Evolutionary conservation across 37 sponge, comb jelly and placozoan species (phyloP), one percentile per base, ranked within the genome.

Genomic region (Cladorhizidae sp.): DNA sequence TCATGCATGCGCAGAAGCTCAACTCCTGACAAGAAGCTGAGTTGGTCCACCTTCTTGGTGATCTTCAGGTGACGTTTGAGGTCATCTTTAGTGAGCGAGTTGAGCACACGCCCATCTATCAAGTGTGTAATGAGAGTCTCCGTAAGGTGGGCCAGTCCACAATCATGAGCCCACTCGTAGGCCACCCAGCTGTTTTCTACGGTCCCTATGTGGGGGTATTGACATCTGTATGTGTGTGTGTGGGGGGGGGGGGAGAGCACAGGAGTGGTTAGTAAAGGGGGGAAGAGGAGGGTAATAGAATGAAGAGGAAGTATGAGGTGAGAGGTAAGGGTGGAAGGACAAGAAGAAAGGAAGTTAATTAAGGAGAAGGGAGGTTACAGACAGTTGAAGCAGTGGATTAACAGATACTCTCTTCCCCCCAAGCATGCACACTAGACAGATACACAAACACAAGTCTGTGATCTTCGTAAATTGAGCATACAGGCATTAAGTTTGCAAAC

Each of bases 101-200:
- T 79, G 39, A 97, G 88, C 28, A 97, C 88, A 28, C 90, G 78
- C 31, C 94, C 97, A 65, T 97, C 94, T 72, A 94, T 90, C 59
- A 97, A 81, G 75, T 94, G 79, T 18, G 62, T 45, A 12, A 70
- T 50, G 37, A 95, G 70, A 35, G 65, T 59, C 36, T 91, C 83
- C 5, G 87, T 67, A 67, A 83, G 75, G 68, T 81, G 84, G 32
- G 86, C 65, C 21, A 96, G 92, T 28, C 97, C 97, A 36, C 91
- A 75, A 37, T 91, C 83, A 0, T 41, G 55, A 11, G 84, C 80
- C 97, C 93, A 93, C 54, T 72, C 83, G 22, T 76, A 73, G 1
- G 93, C 86, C 69, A 96, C 90, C 97, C 97, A 96, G 59, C 68
- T 61, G 78, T 91, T 89, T 63, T 93, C 92, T 5, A 96, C 73